phyloP scores from a whole-genome alignment of 2,113 vertebrate genomes.

The Dipodomys ordii region DNA sequence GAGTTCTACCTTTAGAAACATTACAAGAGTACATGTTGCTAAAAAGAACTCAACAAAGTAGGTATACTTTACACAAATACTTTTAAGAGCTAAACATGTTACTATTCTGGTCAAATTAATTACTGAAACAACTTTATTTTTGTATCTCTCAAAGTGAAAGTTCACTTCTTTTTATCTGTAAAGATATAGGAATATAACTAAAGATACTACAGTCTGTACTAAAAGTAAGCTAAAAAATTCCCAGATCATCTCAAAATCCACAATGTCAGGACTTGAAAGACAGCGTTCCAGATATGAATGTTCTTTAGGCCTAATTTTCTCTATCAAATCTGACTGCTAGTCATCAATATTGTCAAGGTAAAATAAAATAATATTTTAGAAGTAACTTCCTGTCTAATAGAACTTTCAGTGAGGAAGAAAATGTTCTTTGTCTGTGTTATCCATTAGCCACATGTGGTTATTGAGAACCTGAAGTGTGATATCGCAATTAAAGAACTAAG shows the following conservation, averaged over 20 bases:
- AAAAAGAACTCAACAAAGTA: conserved; percentile 23
- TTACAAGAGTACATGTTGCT: background rate
- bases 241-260: conserved; percentile 23
- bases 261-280: background rate
- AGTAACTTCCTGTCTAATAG: background rate
- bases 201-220: background rate
- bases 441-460: background rate
- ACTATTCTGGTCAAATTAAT: conserved; percentile 4
- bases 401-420: background rate
- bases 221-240: conserved; percentile 24
- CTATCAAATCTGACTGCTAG: background rate
- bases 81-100: background rate
- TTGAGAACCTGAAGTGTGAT: conserved; percentile 6
- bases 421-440: background rate
- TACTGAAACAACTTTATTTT: background rate
- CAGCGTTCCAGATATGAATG: background rate
- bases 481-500: background rate
- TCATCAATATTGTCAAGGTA: background rate
- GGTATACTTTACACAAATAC: conserved; percentile 20
- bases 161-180: conserved; percentile 42
- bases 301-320: conserved; percentile 37
- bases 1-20: conserved; percentile 30
- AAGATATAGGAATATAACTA: background rate
- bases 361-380: conserved; percentile 16
- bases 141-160: background rate